Conservation (phyloP, 1,140 invertebrate genomes). For the Brachionus rotundiformis region DNA sequence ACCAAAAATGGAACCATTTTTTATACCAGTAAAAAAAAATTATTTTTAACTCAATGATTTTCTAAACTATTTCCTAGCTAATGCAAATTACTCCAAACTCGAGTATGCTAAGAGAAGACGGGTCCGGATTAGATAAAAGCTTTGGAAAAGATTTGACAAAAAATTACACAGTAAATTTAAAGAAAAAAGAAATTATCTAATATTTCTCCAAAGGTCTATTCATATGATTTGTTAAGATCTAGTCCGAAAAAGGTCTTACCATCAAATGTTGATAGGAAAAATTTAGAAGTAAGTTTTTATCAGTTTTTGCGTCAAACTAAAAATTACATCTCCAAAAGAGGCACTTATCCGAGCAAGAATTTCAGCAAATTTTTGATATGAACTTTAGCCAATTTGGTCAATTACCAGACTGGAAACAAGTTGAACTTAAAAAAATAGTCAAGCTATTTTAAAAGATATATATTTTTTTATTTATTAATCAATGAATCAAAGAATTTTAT, state of each 20-base stretch:
- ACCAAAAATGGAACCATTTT: conserved; percentile 19
- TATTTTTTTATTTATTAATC: background rate
- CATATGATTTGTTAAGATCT: conserved; percentile 83
- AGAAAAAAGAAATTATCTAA: background rate
- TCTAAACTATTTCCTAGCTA: no score
- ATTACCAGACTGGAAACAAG: conserved; percentile 92
- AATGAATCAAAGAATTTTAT: background rate
- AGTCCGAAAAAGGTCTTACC: conserved; percentile 95
- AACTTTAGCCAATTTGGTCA: conserved; percentile 88
- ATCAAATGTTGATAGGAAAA: conserved; percentile 90
- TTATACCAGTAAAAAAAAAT: background rate
- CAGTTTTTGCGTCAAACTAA: no score
- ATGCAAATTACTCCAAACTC: background rate
- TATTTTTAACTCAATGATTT: no score
- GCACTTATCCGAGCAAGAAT: conserved; percentile 91
- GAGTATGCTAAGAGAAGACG: background rate
- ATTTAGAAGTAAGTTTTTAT: conserved; percentile 93
- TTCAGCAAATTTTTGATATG: conserved; percentile 88
- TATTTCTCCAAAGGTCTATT: conserved; percentile 72
- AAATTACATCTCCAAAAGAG: conserved; percentile 68
- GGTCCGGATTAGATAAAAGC: background rate
- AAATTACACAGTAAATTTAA: conserved; percentile 25
- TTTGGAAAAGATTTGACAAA: background rate
- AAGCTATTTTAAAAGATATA: conserved; percentile 77
- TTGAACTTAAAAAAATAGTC: conserved; percentile 87